Evolutionary conservation across 2,797 vertebrate species (phyloP).

Genomic region (Anisognathus igniventris): DNA sequence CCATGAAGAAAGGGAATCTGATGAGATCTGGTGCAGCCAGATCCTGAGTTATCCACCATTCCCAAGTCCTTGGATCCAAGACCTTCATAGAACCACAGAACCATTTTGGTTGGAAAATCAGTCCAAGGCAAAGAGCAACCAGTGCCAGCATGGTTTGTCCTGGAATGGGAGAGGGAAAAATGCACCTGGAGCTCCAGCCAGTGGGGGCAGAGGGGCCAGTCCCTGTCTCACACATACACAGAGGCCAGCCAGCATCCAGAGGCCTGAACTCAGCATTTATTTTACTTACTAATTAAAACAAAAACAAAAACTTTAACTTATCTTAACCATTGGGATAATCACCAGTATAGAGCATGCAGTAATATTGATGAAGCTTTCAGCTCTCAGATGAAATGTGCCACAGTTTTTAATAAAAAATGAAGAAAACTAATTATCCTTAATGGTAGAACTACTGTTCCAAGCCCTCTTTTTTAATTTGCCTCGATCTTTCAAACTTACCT

Average conservation of each 20-base stretch:
- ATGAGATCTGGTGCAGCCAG: neutral
- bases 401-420: neutral
- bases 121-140: neutral
- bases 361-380: neutral
- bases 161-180: neutral
- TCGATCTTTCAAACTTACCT: neutral
- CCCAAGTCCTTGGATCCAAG: too few relatives aligned
- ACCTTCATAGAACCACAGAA: too few relatives aligned
- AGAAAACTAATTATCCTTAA: neutral
- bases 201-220: neutral
- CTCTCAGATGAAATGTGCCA: neutral
- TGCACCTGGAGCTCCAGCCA: neutral
- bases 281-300: neutral
- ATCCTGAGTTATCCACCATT: too few relatives aligned
- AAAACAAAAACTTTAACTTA: neutral
- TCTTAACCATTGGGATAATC: neutral
- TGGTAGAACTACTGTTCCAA: neutral
- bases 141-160: neutral
- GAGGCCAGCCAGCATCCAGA: neutral
- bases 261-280: neutral
- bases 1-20: neutral
- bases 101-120: too few relatives aligned
- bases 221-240: fast-evolving
- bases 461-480: neutral
- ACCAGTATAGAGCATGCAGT: neutral